These are phyloP conservation scores for Epicauta chinensis DNA, from an alignment of 1,140 invertebrate genomes.

Conservation along the genomic window DNA sequence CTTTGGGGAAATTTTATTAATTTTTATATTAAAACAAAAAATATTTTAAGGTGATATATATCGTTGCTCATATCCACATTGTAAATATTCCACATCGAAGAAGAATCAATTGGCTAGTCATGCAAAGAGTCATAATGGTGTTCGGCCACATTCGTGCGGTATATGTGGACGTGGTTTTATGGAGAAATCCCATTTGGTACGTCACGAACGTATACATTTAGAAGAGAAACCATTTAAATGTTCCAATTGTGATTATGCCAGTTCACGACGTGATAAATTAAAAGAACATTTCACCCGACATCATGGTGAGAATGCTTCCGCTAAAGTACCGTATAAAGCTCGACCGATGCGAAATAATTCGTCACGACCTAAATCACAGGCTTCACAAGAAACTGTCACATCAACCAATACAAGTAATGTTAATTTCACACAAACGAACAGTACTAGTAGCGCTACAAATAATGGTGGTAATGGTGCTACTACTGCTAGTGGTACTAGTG, in stretches of 20 bases:
- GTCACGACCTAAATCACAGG: conserved; percentile 25
- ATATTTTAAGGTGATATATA: conserved; percentile 41
- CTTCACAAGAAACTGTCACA: conserved; percentile 17
- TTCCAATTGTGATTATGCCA: conserved; percentile 59
- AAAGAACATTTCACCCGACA: conserved; percentile 61
- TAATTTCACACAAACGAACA: conserved; percentile 22
- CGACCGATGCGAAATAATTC: conserved; percentile 40
- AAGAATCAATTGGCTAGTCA: conserved; percentile 61
- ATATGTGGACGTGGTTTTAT: conserved; percentile 59
- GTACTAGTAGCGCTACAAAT: conserved; percentile 21
- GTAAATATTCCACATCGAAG: conserved; percentile 60
- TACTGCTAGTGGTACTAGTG: conserved; percentile 18
- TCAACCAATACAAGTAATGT: conserved; percentile 11
- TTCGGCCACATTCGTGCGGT: conserved; percentile 55
- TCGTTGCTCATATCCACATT: conserved; percentile 55
- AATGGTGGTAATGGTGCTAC: conserved; percentile 8
- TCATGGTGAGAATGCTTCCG: conserved; percentile 51
- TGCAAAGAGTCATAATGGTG: conserved; percentile 56
- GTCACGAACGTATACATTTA: conserved; percentile 59
- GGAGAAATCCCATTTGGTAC: conserved; percentile 59
- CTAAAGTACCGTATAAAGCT: conserved; percentile 49
- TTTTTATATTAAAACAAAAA: no score
- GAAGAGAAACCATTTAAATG: conserved; percentile 54
- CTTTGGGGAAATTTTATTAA: no score
- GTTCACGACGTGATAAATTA: conserved; percentile 59